phyloP scores from a whole-genome alignment of 2,888 invertebrate genomes.

The Cantharis lateralis region DNA sequence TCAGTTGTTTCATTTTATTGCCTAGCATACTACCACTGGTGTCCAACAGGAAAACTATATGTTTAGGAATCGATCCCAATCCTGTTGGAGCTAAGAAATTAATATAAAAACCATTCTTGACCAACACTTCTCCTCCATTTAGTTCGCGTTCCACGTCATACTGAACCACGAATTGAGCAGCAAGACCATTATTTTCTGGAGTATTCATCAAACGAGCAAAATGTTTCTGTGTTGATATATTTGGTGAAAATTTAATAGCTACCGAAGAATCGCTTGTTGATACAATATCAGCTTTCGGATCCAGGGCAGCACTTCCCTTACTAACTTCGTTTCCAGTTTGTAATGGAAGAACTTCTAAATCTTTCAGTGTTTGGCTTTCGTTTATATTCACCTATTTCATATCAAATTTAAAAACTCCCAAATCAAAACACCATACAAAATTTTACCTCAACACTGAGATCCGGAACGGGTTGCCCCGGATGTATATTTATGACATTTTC shows the following conservation, averaged over 20 bases:
- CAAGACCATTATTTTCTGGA: constrained; percentile 56
- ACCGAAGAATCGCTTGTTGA: constrained; percentile 41
- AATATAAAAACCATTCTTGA: constrained; percentile 74
- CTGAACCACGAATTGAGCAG: constrained; percentile 71
- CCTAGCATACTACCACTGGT: constrained; percentile 77
- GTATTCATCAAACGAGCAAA: constrained; percentile 54
- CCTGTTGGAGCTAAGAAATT: constrained; percentile 73
- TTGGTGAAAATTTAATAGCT: constrained; percentile 62
- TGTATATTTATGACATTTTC: constrained; percentile 71
- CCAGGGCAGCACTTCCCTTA: constrained; percentile 58
- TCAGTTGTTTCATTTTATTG: constrained; percentile 67
- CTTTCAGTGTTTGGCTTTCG: constrained; percentile 65
- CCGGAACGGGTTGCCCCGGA: constrained; percentile 69
- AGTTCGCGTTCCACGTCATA: constrained; percentile 69
- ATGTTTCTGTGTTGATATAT: constrained; percentile 61
- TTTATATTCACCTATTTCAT: constrained; percentile 60
- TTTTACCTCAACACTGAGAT: constrained; percentile 62
- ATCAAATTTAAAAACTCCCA: background rate
- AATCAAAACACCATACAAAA: background rate
- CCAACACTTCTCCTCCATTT: constrained; percentile 63
- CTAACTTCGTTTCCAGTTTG: constrained; percentile 68
- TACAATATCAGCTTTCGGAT: constrained; percentile 45
- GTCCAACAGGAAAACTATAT: constrained; percentile 76
- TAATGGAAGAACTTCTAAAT: constrained; percentile 66
- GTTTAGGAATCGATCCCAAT: constrained; percentile 65